Conservation (phyloP, 2,797 vertebrate genomes). For the Poeciliopsis paucimaculata region DNA sequence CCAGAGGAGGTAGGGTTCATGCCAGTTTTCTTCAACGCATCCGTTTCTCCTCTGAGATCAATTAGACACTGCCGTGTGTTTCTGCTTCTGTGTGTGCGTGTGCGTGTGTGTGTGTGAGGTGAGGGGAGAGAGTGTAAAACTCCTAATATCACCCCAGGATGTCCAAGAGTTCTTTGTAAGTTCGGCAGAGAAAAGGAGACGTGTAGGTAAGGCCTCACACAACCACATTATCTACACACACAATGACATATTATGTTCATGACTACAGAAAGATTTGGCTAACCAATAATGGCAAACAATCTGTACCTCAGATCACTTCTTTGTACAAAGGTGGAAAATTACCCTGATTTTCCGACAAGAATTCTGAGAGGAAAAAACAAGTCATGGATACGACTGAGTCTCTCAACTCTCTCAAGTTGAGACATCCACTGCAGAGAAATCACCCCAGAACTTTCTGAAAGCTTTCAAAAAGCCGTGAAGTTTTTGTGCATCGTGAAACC, state of each 20-base stretch:
- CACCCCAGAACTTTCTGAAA: neutral
- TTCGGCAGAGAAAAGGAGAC: slow-evolving; percentile 55
- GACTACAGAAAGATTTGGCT: neutral
- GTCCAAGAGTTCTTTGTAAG: slow-evolving; percentile 9
- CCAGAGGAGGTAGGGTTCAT: slow-evolving; percentile 57
- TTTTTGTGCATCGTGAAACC: neutral
- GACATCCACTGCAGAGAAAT: neutral
- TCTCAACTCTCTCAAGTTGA: neutral
- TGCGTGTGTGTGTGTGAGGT: slow-evolving; percentile 27
- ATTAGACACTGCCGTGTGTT: slow-evolving; percentile 73
- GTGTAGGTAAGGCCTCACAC: slow-evolving; percentile 38
- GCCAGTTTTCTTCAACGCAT: slow-evolving; percentile 61
- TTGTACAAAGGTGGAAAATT: neutral
- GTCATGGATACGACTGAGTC: neutral
- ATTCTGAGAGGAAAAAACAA: neutral
- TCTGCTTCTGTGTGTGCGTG: slow-evolving; percentile 39
- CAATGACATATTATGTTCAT: slow-evolving; percentile 11
- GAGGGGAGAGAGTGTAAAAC: slow-evolving; percentile 2
- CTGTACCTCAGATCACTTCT: neutral
- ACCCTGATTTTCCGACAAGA: neutral
- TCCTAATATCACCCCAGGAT: slow-evolving; percentile 16
- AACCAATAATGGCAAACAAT: neutral
- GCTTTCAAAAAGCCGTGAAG: too few species aligned
- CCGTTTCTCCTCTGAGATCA: slow-evolving; percentile 79
- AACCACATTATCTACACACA: slow-evolving; percentile 17